phyloP scores from a whole-genome alignment of 2,888 invertebrate species.

The Eucera pruinosa region DNA sequence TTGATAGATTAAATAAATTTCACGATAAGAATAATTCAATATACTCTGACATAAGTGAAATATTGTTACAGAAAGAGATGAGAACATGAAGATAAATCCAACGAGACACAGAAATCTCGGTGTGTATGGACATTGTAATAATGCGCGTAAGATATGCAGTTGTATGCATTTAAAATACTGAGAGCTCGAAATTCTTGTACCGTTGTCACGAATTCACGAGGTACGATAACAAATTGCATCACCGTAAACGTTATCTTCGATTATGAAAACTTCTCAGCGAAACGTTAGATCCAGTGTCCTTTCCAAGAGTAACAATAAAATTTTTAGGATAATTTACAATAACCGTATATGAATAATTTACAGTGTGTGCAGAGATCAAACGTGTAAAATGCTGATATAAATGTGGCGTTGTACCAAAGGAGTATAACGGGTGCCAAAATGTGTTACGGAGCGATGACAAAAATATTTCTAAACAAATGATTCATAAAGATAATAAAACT shows the following conservation, averaged over 20 bases:
- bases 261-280: background rate
- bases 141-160: too few relatives aligned
- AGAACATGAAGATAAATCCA: background rate
- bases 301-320: background rate
- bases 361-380: conserved; percentile 25
- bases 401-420: conserved; percentile 11
- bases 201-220: background rate
- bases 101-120: background rate
- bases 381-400: conserved; percentile 4
- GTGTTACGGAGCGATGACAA: conserved; percentile 12
- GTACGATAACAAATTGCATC: conserved; percentile 19
- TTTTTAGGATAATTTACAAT: background rate
- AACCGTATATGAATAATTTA: conserved; percentile 28
- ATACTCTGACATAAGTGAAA: background rate
- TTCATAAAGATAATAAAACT: background rate
- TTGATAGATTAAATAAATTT: too few relatives aligned
- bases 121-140: background rate
- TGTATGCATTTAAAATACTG: too few relatives aligned
- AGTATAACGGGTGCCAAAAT: conserved; percentile 25
- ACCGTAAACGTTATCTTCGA: background rate
- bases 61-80: background rate
- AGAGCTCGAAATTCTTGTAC: too few relatives aligned
- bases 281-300: background rate
- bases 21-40: background rate
- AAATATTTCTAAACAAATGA: conserved; percentile 38